Evolutionary conservation across 2,797 vertebrate genomes (phyloP), one percentile per base, ranked within the genome.

Genomic region (Gymnocypris eckloni): DNA sequence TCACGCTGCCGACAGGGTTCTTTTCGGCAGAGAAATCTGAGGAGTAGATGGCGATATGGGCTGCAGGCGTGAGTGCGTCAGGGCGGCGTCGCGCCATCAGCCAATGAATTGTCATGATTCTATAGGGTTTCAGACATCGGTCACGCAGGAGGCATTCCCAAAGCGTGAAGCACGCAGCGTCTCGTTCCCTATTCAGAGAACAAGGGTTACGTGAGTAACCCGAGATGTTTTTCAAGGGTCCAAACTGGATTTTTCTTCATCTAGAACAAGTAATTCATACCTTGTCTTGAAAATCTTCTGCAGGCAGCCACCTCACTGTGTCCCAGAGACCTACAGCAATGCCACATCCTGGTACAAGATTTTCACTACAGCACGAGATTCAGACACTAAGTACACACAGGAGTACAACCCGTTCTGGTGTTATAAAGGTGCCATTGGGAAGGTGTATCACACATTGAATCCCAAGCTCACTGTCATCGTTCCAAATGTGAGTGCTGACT

Each of bases 391-490:
- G 92, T 99, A 99, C 71, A 95, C 97, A 3, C 98, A 99, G 90
- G 98, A 99, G 89, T 99, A 98, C 93, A 99, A 99, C 92, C 98
- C 98, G 0, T 98, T 99, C 95, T 99, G 98, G 98, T 99, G 98
- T 96, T 99, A 99, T 87, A 99, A 99, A 92, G 98, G 98, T 89
- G 98, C 98, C 43, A 95, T 99, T 3, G 98, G 98, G 75, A 99
- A 99, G 89, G 97, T 99, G 87, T 99, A 99, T 91, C 98, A 99
- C 1, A 95, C 97, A 45, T 94, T 99, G 89, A 99, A 99, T 88
- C 98, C 98, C 88, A 99, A 99, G 88, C 96, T 99, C 5, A 99
- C 98, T 0, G 97, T 99, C 87, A 98, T 99, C 72, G 96, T 99
- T 86, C 98, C 98, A 70, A 97, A 99, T 59, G 98, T 99, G 94